Evolutionary conservation across 2,888 invertebrate species (phyloP).

Genomic region (Bombyx huttoni): DNA sequence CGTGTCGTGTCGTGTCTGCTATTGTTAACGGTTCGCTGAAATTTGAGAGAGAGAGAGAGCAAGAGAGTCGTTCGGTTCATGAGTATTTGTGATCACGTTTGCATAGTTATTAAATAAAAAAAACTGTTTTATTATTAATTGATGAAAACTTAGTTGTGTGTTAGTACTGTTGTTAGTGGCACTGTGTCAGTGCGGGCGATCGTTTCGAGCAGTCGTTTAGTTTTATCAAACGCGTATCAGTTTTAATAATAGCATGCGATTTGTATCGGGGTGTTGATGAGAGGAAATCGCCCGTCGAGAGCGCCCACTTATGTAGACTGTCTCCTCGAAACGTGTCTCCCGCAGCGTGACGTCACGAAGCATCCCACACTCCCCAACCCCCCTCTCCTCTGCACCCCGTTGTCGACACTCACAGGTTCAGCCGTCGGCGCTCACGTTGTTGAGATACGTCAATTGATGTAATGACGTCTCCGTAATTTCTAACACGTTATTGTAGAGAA

Average conservation of each 20-base stretch:
- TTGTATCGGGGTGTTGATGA: too few relatives aligned
- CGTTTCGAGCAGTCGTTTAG: not conserved
- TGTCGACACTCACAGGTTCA: conserved; percentile 39
- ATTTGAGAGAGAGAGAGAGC: not conserved
- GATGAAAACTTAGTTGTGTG: conserved; percentile 30
- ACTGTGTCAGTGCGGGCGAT: not conserved
- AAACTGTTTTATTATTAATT: conserved; percentile 51
- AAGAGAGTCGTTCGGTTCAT: conserved; percentile 54
- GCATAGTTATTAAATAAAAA: conserved; percentile 59
- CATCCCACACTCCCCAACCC: conserved; percentile 27
- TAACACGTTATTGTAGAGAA: conserved; percentile 69
- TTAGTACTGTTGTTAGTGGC: conserved; percentile 20
- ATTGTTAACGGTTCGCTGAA: not conserved
- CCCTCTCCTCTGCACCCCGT: conserved; percentile 20
- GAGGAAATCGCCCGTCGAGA: too few relatives aligned
- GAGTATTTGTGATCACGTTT: conserved; percentile 67
- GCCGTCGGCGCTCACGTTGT: conserved; percentile 55
- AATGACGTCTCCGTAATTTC: conserved; percentile 55
- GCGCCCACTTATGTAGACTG: not conserved
- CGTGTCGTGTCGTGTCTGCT: not conserved
- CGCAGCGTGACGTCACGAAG: conserved; percentile 19
- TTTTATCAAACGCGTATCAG: too few relatives aligned
- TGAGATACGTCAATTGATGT: conserved; percentile 64
- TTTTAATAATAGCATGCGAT: too few relatives aligned
- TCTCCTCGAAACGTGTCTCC: conserved; percentile 20